Base-by-base conservation (phyloP, 2,113 vertebrate species). In the Girardinichthys multiradiatus region DNA sequence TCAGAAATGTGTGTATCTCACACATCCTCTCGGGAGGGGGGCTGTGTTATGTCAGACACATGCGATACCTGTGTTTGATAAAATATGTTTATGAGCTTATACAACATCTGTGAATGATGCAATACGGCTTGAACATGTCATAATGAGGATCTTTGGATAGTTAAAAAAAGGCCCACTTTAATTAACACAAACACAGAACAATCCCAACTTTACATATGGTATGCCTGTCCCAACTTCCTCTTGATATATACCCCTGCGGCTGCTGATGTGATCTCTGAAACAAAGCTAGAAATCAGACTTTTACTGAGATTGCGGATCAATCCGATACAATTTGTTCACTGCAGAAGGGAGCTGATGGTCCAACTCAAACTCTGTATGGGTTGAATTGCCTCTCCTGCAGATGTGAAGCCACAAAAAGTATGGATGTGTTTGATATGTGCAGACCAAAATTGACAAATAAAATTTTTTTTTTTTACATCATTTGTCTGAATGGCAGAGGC, bases 111-210 rank as follows among this genome's bases (percentile, higher is more conserved):
- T 37, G 29, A 70, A 76, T 74, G 66, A 62, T 74, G 51, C 78
- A 76, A 81, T 62, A 66, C 72, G 39, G 14, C 72, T 76, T 78
- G 65, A 82, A 75, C 74, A 76, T 80, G 79, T 73, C 65, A 80
- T 73, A 58, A 35, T 54, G 39, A 39, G 13, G 13, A 12, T 42
- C 27, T 61, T 79, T 74, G 66, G 60, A 82, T 79, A 27, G 28
- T 17, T 31, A 31, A 4, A 39, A 66, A 11, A 33, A 33, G 70
- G 24, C 42, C 65, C 64, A 72, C 65, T 66, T 64, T 33, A 85
- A 88, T 93, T 86, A 87, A 92, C 67, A 72, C 82, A 92, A 67
- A n/a, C n/a, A n/a, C n/a, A 69, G 77, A 91, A 86, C 68, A 81
- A 71, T 80, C 64, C 70, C 79, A 37, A 69, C 57, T 45, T 81